These are phyloP conservation scores for Ferdinandea cuprea DNA, from an alignment of 2,888 invertebrate species.

Conservation along the genomic window DNA sequence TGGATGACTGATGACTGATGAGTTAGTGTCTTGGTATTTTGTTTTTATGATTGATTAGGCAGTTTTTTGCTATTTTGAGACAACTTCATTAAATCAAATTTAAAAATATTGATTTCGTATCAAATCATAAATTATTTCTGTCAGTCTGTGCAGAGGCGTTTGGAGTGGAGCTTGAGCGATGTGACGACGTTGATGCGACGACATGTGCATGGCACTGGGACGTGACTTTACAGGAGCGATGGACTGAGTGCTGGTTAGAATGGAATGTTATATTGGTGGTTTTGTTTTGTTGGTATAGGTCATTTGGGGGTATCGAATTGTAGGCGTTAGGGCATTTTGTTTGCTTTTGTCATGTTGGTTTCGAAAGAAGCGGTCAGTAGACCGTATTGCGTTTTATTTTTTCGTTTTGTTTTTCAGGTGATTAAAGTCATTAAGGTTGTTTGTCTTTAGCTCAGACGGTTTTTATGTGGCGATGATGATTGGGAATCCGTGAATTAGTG, in stretches of 20 bases:
- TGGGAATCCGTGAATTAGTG: background rate
- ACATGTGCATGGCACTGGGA: background rate
- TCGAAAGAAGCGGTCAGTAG: background rate
- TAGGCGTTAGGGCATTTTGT: conserved; percentile 37
- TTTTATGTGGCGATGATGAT: conserved; percentile 1
- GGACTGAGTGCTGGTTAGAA: conserved; percentile 1
- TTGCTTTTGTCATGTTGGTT: background rate
- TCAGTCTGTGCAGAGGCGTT: background rate
- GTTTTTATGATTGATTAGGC: conserved; percentile 51
- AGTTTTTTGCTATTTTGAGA: conserved; percentile 52
- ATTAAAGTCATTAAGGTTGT: conserved; percentile 18
- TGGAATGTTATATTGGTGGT: background rate
- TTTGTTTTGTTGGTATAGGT: background rate
- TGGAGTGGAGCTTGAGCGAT: conserved; percentile 5
- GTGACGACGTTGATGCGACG: conserved; percentile 19
- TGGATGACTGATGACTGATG: no score
- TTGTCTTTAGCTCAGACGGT: conserved; percentile 2
- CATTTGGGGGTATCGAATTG: conserved; percentile 24
- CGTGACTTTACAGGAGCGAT: conserved; percentile 32
- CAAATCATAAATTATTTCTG: conserved; percentile 44
- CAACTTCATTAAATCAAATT: conserved; percentile 58
- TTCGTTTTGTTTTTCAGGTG: background rate
- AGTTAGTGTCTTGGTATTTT: conserved; percentile 8
- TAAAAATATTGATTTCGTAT: conserved; percentile 32
- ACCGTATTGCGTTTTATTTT: background rate